Evolutionary conservation across 1,140 invertebrate species (phyloP).

Genomic region (Drosophila arawakana): DNA sequence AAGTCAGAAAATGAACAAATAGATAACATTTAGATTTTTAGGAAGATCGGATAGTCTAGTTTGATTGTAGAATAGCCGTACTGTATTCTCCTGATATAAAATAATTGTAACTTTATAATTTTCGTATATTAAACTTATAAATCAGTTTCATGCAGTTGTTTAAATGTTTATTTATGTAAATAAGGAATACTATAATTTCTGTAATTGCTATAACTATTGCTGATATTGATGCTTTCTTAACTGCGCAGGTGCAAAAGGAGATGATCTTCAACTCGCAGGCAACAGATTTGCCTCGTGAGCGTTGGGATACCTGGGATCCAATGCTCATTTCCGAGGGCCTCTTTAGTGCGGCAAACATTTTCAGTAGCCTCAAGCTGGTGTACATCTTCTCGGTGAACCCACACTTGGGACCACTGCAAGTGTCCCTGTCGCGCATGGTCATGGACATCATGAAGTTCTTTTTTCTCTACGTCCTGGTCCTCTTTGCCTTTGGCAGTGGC

Average conservation of each 20-base stretch:
- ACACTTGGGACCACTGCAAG: conserved; percentile 98
- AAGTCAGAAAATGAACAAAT: too few relatives aligned
- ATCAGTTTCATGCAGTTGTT: too few relatives aligned
- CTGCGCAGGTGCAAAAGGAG: conserved; percentile 87
- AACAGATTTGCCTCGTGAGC: conserved; percentile 89
- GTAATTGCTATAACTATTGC: too few relatives aligned
- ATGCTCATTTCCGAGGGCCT: conserved; percentile 98
- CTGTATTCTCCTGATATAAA: too few relatives aligned
- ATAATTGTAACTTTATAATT: too few relatives aligned
- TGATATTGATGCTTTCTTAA: too few relatives aligned
- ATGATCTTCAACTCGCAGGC: conserved; percentile 85
- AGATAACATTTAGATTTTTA: too few relatives aligned
- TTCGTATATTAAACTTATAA: too few relatives aligned
- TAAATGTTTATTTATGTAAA: too few relatives aligned
- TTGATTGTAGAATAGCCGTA: too few relatives aligned
- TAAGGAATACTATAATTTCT: too few relatives aligned
- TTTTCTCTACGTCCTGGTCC: conserved; percentile 96
- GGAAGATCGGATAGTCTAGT: too few relatives aligned
- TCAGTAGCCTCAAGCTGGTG: conserved; percentile 98
- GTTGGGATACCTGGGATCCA: conserved; percentile 98
- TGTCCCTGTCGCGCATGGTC: conserved; percentile 98
- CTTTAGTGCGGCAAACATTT: conserved; percentile 98
- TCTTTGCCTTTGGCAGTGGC: conserved; percentile 94
- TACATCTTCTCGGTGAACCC: conserved; percentile 99
- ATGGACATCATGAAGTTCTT: conserved; percentile 99